Evolutionary conservation across 2,113 vertebrate species (phyloP), one percentile per base, ranked within the genome.

Genomic region (Taurulus bubalis): DNA sequence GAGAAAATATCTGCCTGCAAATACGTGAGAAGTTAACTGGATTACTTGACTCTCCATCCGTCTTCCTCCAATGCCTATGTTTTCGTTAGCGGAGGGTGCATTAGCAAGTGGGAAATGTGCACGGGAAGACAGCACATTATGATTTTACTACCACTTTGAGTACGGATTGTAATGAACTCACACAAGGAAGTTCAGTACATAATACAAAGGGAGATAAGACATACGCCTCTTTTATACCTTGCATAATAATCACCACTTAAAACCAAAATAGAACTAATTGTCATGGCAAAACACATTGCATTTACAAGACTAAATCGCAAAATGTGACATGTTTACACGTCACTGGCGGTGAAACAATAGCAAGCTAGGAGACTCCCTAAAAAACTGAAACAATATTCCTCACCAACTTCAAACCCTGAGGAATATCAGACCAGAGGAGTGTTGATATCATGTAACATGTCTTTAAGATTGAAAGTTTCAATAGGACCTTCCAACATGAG

Each of bases 1-100:
- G 84, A 79, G 72, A 77, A 91, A 92, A 91, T 86, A 91, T 93
- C 78, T 75, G 80, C 78, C 85, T 18, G 70, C 83, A 87, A 86
- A 94, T 72, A 87, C 74, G 68, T 71, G 56, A 85, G 86, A 92
- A 83, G 69, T 84, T 88, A 90, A 93, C 87, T 64, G 67, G 77
- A 90, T 92, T 92, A 91, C 76, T 87, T 60, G 67, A 49, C 77
- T 80, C 74, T 34, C 78, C 47, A 93, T 90, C 85, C 75, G 86
- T 92, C 91, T 91, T 89, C 42, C 38, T 80, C 62, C 58, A 72
- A n/a, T 58, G 82, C 73, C 82, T 60, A 38, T 36, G 64, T 71
- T 72, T 86, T 77, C 28, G 34, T 81, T 66, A 87, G 59, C 77
- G 84, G 82, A 74, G 75, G 71, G 20, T 28, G 9, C 83, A 89